These are phyloP conservation scores for Nephrocerus scutellatus DNA, from an alignment of 2,888 invertebrate genomes.

Conservation along the genomic window DNA sequence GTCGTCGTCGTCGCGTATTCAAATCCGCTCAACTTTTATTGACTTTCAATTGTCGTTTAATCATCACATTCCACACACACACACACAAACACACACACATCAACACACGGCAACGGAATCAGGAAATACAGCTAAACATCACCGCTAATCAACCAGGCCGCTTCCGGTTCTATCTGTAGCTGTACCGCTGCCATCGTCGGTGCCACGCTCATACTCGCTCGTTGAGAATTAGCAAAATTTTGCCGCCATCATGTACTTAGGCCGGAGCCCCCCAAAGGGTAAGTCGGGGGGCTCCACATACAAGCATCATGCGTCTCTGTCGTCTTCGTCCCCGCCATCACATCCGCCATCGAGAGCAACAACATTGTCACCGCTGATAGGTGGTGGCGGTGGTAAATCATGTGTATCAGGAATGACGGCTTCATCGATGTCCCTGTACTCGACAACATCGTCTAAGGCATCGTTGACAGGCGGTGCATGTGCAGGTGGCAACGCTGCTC, in stretches of 20 bases:
- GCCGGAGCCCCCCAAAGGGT: constrained; percentile 43
- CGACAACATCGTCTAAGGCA: constrained; percentile 23
- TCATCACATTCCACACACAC: too few species aligned
- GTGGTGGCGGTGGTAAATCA: background rate
- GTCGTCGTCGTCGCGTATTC: too few species aligned
- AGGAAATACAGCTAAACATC: too few species aligned
- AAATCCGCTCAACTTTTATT: too few species aligned
- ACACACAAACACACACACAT: too few species aligned
- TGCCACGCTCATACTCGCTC: too few species aligned
- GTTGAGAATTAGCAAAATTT: too few species aligned
- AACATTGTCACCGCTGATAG: constrained; percentile 7
- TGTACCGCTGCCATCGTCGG: too few species aligned
- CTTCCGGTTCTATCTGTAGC: too few species aligned
- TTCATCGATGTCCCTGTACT: constrained; percentile 22
- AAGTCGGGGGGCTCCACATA: constrained; percentile 42
- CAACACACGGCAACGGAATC: too few species aligned
- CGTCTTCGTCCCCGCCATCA: constrained; percentile 16
- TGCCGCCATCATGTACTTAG: constrained; percentile 36
- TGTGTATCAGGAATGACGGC: constrained; percentile 11
- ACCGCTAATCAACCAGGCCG: too few species aligned
- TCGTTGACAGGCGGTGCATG: constrained; percentile 15
- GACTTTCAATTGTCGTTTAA: too few species aligned
- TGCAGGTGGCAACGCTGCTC: constrained; percentile 21
- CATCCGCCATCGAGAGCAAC: constrained; percentile 18
- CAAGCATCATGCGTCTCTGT: constrained; percentile 23